Percentiles rank a stretch among this genome's conserved stretches.
Conservation (phyloP, 1,140 invertebrate species). For the Chlorops oryzae region DNA sequence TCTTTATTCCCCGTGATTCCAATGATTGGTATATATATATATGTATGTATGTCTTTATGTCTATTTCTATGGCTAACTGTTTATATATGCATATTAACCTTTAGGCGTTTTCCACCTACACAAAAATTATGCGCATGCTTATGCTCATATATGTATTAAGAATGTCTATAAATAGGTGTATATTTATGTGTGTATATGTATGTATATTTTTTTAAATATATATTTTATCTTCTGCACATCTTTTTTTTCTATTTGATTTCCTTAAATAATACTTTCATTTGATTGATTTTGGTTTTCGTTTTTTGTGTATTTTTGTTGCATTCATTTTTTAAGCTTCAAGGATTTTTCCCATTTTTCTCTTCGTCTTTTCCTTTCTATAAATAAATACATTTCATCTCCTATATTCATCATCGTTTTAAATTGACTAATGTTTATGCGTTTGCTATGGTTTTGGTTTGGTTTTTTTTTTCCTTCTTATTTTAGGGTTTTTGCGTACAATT, state of each 20-base stretch:
- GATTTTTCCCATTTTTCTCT: constrained; percentile 5
- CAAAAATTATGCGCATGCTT: no score
- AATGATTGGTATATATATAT: not conserved
- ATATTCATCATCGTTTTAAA: constrained; percentile 6
- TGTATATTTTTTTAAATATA: not conserved
- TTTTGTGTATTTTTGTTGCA: constrained; percentile 14
- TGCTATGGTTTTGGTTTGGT: not conserved
- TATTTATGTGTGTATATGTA: constrained; percentile 4
- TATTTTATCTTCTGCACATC: not conserved
- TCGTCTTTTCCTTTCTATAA: not conserved
- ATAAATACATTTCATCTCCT: not conserved
- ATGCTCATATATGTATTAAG: no score
- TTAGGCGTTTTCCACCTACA: no score
- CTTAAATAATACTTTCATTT: constrained; percentile 46
- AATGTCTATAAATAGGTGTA: no score
- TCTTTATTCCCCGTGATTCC: no score
- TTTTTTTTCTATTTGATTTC: constrained; percentile 18
- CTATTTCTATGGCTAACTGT: no score
- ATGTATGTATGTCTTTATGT: no score
- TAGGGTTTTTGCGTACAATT: not conserved
- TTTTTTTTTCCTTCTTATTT: constrained; percentile 2
- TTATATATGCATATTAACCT: no score
- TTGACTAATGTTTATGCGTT: constrained; percentile 9
- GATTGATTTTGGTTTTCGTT: constrained; percentile 42
- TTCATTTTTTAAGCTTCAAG: constrained; percentile 9